phyloP scores from a whole-genome alignment of 2,113 vertebrate species.

The Cephalopholis sonnerati region DNA sequence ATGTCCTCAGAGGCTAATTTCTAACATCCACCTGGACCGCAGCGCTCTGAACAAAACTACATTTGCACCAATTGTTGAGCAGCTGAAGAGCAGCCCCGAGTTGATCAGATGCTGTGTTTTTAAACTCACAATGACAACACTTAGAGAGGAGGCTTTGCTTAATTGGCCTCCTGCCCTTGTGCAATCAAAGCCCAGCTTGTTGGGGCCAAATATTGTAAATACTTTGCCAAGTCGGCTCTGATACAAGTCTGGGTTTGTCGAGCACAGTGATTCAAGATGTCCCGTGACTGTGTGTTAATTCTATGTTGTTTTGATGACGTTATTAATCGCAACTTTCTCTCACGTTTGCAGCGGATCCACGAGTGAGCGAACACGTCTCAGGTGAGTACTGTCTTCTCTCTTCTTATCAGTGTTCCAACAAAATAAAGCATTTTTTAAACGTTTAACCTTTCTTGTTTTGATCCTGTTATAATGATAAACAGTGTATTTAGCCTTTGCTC shows the following conservation, averaged over 20 bases:
- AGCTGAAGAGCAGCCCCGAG: not conserved
- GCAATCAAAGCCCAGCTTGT: constrained; percentile 50
- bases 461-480: not conserved
- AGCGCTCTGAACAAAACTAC: not conserved
- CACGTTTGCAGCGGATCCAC: constrained; percentile 90
- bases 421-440: constrained; percentile 13
- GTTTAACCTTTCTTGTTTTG: not conserved
- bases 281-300: not conserved
- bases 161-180: constrained; percentile 31
- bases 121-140: constrained; percentile 27
- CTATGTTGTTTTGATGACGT: not conserved
- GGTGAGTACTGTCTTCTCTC: constrained; percentile 82
- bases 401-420: constrained; percentile 4
- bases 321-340: constrained; percentile 47
- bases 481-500: not conserved
- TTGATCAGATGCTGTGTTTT: constrained; percentile 29
- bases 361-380: constrained; percentile 92
- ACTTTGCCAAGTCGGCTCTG: constrained; percentile 23
- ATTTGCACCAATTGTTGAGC: not conserved
- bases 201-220: constrained; percentile 4
- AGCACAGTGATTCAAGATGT: constrained; percentile 1
- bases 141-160: constrained; percentile 26
- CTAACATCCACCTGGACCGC: constrained; percentile 24
- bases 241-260: constrained; percentile 33
- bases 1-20: constrained; percentile 42